Conservation (phyloP, 2,797 vertebrate genomes). For the Trematomus bernacchii region DNA sequence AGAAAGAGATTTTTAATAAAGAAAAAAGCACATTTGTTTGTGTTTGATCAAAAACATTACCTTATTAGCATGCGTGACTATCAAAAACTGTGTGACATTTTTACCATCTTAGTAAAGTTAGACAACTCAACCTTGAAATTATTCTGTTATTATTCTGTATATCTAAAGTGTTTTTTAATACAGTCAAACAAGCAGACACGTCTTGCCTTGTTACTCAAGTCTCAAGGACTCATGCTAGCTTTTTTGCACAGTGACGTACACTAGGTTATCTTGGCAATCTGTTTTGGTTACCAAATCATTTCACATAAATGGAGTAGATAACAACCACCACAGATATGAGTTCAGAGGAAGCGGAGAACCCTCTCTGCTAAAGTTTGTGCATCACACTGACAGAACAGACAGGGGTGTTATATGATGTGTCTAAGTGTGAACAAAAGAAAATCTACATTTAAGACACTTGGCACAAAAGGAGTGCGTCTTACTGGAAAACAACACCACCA, state of each 20-base stretch:
- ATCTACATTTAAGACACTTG: not conserved
- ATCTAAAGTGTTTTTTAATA: not conserved
- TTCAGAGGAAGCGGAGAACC: slow-evolving; percentile 2
- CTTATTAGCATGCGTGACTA: not conserved
- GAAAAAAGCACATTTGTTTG: not conserved
- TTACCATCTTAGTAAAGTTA: not conserved
- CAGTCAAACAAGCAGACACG: not conserved
- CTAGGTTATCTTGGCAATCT: not conserved
- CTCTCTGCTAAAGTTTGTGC: slow-evolving; percentile 7
- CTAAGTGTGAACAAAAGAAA: not conserved
- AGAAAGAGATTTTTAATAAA: not conserved
- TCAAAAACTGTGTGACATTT: not conserved
- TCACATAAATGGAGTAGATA: slow-evolving; percentile 9
- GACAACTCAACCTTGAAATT: not conserved
- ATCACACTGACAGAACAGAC: slow-evolving; percentile 3
- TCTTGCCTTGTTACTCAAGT: not conserved
- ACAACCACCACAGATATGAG: slow-evolving; percentile 18
- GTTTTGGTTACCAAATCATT: slow-evolving; percentile 14
- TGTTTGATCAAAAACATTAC: not conserved
- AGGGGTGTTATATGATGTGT: not conserved
- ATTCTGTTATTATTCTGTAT: not conserved
- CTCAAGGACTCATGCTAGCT: slow-evolving; percentile 10
- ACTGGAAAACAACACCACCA: not conserved
- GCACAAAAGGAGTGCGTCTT: not conserved
- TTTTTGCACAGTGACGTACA: slow-evolving; percentile 4